A percentile compares a stretch with the other conserved stretches of the same genome.
Evolutionary conservation across 2,797 vertebrate species (phyloP).

Genomic region (Mastacembelus armatus): DNA sequence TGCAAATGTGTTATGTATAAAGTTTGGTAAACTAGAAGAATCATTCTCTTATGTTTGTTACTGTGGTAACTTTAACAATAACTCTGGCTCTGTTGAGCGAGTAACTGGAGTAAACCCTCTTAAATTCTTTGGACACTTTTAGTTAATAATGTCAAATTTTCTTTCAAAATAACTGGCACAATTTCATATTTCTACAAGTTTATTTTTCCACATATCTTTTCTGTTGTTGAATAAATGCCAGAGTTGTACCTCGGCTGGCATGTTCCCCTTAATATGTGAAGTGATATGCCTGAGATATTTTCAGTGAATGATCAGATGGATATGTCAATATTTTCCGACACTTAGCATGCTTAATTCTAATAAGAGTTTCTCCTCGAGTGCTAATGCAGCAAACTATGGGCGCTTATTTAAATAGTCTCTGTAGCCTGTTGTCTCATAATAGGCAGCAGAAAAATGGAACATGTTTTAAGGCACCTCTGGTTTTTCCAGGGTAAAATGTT

Average conservation of each 20-base stretch:
- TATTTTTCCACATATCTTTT: not conserved
- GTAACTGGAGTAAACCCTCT: no score
- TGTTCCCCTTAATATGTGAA: constrained; percentile 33
- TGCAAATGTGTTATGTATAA: no score
- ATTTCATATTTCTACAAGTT: not conserved
- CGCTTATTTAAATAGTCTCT: constrained; percentile 73
- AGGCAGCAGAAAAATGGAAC: constrained; percentile 75
- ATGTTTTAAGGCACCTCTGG: constrained; percentile 82
- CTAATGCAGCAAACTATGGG: constrained; percentile 64
- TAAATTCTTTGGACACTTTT: no score
- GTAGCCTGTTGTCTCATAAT: constrained; percentile 72
- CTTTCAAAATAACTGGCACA: not conserved
- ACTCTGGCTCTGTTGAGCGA: no score
- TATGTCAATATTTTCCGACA: constrained; percentile 73
- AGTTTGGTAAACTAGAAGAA: no score
- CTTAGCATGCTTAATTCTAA: constrained; percentile 75
- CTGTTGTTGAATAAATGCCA: constrained; percentile 5
- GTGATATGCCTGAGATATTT: constrained; percentile 40
- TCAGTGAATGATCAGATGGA: constrained; percentile 61
- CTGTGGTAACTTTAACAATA: no score
- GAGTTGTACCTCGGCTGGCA: no score
- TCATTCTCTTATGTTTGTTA: no score
- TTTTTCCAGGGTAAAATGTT: constrained; percentile 81
- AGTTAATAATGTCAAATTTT: not conserved
- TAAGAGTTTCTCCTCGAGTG: constrained; percentile 79